Conservation (phyloP, 2,797 vertebrate genomes). For the Pseudochirops cupreus region DNA sequence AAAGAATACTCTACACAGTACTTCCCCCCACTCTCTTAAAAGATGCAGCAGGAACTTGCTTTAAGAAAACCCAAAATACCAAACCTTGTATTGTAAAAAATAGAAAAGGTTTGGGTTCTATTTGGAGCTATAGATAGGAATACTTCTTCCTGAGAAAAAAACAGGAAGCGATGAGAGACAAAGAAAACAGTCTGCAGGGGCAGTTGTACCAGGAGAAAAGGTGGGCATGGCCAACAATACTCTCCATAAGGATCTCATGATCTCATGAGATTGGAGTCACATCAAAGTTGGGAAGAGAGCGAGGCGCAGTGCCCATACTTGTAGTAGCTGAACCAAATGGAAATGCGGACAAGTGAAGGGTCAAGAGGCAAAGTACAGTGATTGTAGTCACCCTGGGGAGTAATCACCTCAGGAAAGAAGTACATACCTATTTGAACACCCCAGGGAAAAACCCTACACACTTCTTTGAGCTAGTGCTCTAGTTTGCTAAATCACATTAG, state of each 20-base stretch:
- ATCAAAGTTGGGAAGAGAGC: background rate
- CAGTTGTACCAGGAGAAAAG: background rate
- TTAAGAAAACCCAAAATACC: background rate
- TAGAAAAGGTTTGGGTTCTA: too few relatives aligned
- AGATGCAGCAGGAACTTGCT: too few relatives aligned
- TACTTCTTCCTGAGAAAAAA: background rate
- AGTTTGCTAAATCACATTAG: background rate
- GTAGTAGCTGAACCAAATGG: background rate
- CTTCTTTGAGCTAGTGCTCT: background rate
- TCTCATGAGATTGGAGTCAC: background rate
- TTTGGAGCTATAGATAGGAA: background rate
- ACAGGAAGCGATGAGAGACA: background rate
- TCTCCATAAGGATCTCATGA: background rate
- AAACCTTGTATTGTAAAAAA: background rate
- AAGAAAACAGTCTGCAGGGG: background rate
- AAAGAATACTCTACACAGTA: background rate
- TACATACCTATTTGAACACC: background rate
- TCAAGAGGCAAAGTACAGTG: background rate
- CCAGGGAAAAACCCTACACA: background rate
- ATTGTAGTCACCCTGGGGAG: background rate
- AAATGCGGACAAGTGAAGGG: background rate
- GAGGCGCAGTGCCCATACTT: background rate
- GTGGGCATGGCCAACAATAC: background rate
- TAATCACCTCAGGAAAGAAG: background rate
- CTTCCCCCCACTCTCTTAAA: too few relatives aligned